Conservation (phyloP, 2,888 invertebrate species). For the Pseudococcus longispinus region DNA sequence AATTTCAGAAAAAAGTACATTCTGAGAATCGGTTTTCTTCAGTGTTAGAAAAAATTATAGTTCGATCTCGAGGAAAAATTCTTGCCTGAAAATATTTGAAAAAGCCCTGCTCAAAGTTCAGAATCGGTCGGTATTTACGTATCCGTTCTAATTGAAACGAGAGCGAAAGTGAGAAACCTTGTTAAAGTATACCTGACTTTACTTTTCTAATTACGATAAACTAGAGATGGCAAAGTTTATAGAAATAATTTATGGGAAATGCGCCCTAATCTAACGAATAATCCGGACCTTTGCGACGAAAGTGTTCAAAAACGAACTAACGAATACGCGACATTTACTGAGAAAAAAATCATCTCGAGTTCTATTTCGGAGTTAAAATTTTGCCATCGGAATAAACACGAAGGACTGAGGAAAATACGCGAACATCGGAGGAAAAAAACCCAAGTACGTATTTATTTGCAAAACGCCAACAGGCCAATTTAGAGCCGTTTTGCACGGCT, state of each 20-base stretch:
- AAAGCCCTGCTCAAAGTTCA: neutral
- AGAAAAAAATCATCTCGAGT: neutral
- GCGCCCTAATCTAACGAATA: neutral
- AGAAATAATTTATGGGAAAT: neutral
- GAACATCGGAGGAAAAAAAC: neutral
- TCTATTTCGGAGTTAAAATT: neutral
- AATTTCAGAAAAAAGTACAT: no score
- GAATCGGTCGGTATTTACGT: neutral
- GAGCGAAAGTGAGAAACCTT: no score
- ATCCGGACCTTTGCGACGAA: neutral
- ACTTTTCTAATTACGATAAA: neutral
- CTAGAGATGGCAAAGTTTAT: neutral
- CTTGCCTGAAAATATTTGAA: no score
- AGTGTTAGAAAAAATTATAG: no score
- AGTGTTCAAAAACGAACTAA: neutral
- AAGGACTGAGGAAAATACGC: neutral
- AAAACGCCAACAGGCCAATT: constrained; percentile 47
- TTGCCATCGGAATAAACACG: neutral
- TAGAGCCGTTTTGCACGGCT: constrained; percentile 53
- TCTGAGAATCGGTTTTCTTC: no score
- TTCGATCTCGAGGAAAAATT: no score
- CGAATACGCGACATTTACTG: neutral
- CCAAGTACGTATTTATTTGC: constrained; percentile 41
- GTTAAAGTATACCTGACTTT: neutral
- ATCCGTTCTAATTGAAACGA: neutral